A percentile compares a stretch with the other conserved stretches of the same genome.
phyloP scores from a whole-genome alignment of 2,113 vertebrate genomes.

The Corythornis vintsioides region DNA sequence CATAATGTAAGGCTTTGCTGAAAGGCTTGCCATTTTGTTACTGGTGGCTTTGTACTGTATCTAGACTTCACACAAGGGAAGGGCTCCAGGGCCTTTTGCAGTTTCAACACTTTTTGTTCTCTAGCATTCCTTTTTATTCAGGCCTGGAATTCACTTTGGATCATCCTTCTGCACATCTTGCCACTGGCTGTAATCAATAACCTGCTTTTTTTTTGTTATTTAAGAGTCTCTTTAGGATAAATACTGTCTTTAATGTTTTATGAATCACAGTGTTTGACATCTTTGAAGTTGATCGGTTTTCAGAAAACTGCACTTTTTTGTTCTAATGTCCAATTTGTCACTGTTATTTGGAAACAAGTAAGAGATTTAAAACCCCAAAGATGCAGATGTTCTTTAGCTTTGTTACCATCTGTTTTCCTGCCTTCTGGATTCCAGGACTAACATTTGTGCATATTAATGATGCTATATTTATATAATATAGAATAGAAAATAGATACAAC shows the following conservation, averaged over 20 bases:
- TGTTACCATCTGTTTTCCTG: conserved; percentile 69
- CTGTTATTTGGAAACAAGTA: conserved; percentile 63
- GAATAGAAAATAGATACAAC: not conserved
- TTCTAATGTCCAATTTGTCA: conserved; percentile 60
- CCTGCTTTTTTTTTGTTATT: conserved; percentile 2
- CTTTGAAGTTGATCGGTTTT: conserved; percentile 57
- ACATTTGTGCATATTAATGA: conserved; percentile 17
- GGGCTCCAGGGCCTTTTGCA: conserved; percentile 18
- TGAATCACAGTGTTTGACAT: conserved; percentile 62
- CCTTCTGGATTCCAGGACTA: conserved; percentile 23
- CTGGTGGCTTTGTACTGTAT: not conserved
- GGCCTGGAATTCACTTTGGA: conserved; percentile 66
- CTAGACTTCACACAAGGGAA: not conserved
- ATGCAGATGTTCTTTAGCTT: conserved; percentile 68
- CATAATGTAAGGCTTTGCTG: not conserved
- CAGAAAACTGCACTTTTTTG: conserved; percentile 54
- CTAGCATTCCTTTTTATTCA: conserved; percentile 59
- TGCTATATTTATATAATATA: not conserved
- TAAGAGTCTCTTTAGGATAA: conserved; percentile 53
- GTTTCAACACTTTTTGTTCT: conserved; percentile 55
- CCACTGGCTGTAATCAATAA: conserved; percentile 74
- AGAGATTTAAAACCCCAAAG: conserved; percentile 62
- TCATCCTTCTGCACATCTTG: conserved; percentile 66
- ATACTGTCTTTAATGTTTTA: conserved; percentile 72
- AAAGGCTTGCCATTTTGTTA: conserved; percentile 32